Evolutionary conservation across 2,797 vertebrate species (phyloP), one percentile per base, ranked within the genome.

Genomic region (Natrix natrix): DNA sequence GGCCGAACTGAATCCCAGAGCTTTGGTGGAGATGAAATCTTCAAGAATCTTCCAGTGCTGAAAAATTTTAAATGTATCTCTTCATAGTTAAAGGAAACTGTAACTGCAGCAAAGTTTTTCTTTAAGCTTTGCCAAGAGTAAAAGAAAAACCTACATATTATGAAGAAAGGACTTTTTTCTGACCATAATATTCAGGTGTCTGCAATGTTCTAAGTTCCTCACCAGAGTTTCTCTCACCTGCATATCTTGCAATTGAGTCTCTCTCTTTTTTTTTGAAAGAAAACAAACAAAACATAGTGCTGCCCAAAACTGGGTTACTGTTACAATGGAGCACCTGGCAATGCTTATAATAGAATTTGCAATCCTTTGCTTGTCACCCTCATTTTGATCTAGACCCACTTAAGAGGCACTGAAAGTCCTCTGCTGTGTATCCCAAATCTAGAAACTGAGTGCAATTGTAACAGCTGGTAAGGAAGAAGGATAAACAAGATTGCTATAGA

Each of bases 1-100:
- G 92, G 88, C 91, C 94, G 95, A 83, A 95, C n/a, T 91, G 94
- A 96, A 91, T 94, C 86, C 88, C 90, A 54, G 3, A 94, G 61
- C 93, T 48, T 63, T 63, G 94, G 66, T 55, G 86, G 78, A 69
- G 89, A 66, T 37, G 10, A 86, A 69, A 66, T 78, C 59, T 54
- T 20, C 10, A 43, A 32, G 20, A 26, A n/a, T 37, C 22, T 60
- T 92, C 55, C 32, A 3, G 4, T 56, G 5, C 83, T 59, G 8
- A 91, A 26, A 14, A 86, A 17, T 48, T 48, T 66, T 16, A 78
- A 87, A 88, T 92, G 10, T 20, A 61, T 88, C 43, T 88, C 24
- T 92, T 88, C 87, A 56, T 26, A 92, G 63, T 8, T 55, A 59
- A 56, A 92, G 37, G 37, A 55, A 78, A 48, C 74, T 7, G 8